Percentiles rank a stretch among this genome's conserved stretches.
These are phyloP conservation scores for Thera britannica DNA, from an alignment of 2,888 invertebrate species.

Conservation along the genomic window DNA sequence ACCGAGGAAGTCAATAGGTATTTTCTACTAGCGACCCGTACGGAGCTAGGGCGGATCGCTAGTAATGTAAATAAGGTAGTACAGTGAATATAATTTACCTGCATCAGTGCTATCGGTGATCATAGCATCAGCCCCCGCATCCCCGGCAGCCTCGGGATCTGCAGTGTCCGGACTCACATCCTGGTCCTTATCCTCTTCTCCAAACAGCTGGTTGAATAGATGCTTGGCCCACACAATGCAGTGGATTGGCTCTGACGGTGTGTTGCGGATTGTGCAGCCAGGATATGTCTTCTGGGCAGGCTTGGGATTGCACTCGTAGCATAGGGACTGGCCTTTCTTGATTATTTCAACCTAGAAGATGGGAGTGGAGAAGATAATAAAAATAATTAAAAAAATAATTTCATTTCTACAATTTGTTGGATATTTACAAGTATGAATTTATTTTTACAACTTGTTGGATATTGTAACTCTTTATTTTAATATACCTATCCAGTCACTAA, in stretches of 20 bases:
- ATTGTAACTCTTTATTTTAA: too few species aligned
- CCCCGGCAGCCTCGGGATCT: constrained; percentile 95
- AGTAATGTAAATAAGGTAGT: too few species aligned
- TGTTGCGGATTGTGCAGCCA: constrained; percentile 99
- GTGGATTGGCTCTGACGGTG: constrained; percentile 99
- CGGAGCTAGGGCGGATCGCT: too few species aligned
- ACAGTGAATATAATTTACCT: constrained; percentile 51
- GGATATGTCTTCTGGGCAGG: constrained; percentile 96
- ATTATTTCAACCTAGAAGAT: constrained; percentile 89
- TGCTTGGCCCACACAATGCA: constrained; percentile 99
- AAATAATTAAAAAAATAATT: too few species aligned
- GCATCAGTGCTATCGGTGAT: constrained; percentile 71
- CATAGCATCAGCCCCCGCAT: constrained; percentile 86
- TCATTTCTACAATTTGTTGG: too few species aligned
- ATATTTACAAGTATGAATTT: too few species aligned
- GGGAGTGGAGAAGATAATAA: too few species aligned
- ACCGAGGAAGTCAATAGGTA: too few species aligned
- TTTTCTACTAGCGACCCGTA: too few species aligned
- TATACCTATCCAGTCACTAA: too few species aligned
- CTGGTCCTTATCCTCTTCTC: constrained; percentile 97
- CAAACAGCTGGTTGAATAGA: constrained; percentile 99
- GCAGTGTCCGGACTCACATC: constrained; percentile 99
- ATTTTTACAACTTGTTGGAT: too few species aligned
- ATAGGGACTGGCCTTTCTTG: constrained; percentile 94
- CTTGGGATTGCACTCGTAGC: constrained; percentile 98